Percentiles rank a stretch among this genome's conserved stretches.
Evolutionary conservation across 1,140 invertebrate species (phyloP).

Genomic region (Danaus melanippus): DNA sequence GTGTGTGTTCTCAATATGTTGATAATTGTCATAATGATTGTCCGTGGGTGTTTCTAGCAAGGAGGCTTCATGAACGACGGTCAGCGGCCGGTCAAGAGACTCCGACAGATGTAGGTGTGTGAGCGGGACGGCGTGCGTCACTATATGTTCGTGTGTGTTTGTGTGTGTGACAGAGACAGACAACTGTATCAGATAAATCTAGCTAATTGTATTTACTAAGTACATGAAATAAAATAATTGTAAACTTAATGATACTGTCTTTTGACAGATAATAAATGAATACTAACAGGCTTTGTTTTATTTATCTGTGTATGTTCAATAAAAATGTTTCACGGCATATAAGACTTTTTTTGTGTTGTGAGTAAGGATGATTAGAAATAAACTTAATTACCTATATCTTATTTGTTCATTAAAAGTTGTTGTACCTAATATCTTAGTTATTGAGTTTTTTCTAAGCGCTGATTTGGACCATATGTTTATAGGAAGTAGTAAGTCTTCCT

Average conservation of each 20-base stretch:
- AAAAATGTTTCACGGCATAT: neutral
- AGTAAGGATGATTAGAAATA: no score
- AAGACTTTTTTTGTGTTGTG: neutral
- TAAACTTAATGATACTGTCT: constrained; percentile 51
- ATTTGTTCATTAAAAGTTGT: no score
- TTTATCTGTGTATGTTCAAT: constrained; percentile 13
- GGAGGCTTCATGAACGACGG: constrained; percentile 66
- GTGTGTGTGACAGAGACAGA: constrained; percentile 46
- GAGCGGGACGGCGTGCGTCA: constrained; percentile 34
- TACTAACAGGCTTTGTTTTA: constrained; percentile 49
- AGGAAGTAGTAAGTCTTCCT: no score
- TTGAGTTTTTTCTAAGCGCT: no score
- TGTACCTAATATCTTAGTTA: no score
- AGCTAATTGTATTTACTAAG: constrained; percentile 71
- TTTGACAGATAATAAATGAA: constrained; percentile 69
- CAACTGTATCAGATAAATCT: constrained; percentile 52
- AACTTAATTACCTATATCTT: no score
- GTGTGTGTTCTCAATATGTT: no score
- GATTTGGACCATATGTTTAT: no score
- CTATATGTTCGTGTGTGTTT: constrained; percentile 45
- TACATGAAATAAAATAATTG: constrained; percentile 57
- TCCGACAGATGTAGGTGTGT: constrained; percentile 54
- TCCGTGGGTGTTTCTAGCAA: constrained; percentile 20
- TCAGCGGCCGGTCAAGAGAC: constrained; percentile 63
- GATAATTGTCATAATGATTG: neutral